Percentiles rank a stretch among this genome's conserved stretches.
These are phyloP conservation scores for Apodemia zela DNA, from an alignment of 2,888 invertebrate genomes.

Conservation along the genomic window DNA sequence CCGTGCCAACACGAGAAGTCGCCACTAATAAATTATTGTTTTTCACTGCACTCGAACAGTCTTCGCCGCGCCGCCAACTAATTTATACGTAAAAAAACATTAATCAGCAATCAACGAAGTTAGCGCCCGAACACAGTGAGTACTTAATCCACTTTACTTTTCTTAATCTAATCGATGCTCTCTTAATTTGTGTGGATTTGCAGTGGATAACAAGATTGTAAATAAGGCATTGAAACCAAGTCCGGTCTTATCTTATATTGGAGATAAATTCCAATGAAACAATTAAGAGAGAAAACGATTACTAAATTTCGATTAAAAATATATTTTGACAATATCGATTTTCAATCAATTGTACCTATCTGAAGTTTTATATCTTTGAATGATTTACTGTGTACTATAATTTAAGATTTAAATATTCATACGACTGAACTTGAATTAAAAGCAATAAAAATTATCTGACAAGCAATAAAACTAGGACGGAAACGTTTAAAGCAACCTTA, in stretches of 20 bases:
- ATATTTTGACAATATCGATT: not conserved
- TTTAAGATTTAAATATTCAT: constrained; percentile 13
- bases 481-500: constrained; percentile 20
- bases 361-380: constrained; percentile 6
- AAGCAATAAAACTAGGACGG: constrained; percentile 23
- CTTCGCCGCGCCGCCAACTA: constrained; percentile 74
- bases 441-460: constrained; percentile 22
- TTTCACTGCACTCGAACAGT: constrained; percentile 78
- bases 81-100: constrained; percentile 78
- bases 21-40: constrained; percentile 82
- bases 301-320: constrained; percentile 30
- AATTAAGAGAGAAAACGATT: constrained; percentile 39
- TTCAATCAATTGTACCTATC: not conserved
- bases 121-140: constrained; percentile 75
- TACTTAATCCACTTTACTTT: constrained; percentile 59
- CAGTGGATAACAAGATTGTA: constrained; percentile 23
- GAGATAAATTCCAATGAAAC: constrained; percentile 26
- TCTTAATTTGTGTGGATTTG: constrained; percentile 42
- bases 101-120: constrained; percentile 71
- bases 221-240: constrained; percentile 21
- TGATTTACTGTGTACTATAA: constrained; percentile 2
- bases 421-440: not conserved
- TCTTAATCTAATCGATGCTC: constrained; percentile 54
- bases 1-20: constrained; percentile 83
- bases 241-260: constrained; percentile 23